phyloP scores from a whole-genome alignment of 2,113 vertebrate genomes.

The Mystacornis crossleyi region DNA sequence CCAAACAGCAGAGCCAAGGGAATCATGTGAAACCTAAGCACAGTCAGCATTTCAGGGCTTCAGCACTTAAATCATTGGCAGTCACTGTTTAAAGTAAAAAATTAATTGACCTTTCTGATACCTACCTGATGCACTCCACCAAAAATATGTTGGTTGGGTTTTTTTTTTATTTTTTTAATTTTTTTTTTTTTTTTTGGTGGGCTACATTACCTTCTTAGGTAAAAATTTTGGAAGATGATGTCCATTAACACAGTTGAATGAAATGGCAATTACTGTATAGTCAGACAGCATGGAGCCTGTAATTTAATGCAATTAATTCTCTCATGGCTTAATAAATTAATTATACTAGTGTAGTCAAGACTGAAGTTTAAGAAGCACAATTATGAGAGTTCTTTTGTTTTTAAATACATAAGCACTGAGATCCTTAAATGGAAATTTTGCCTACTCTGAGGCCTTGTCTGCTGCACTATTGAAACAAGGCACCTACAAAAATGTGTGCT shows the following conservation, averaged over 20 bases:
- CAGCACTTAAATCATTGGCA: neutral
- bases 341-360: neutral
- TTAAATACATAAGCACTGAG: neutral
- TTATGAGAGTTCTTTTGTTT: neutral
- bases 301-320: constrained; percentile 52
- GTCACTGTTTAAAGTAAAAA: neutral
- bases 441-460: neutral
- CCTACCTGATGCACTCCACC: neutral
- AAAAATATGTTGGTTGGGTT: neutral
- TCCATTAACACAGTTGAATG: neutral
- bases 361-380: neutral
- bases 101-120: neutral
- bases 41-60: neutral
- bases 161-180: too few relatives aligned
- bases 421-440: neutral
- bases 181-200: neutral
- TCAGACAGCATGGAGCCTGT: constrained; percentile 51
- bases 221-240: neutral
- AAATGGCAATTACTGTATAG: constrained; percentile 25
- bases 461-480: neutral
- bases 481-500: neutral
- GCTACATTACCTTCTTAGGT: neutral
- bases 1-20: neutral
- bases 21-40: neutral
- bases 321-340: constrained; percentile 38